phyloP scores from a whole-genome alignment of 2,888 invertebrate genomes.

The Nomada ruficornis region DNA sequence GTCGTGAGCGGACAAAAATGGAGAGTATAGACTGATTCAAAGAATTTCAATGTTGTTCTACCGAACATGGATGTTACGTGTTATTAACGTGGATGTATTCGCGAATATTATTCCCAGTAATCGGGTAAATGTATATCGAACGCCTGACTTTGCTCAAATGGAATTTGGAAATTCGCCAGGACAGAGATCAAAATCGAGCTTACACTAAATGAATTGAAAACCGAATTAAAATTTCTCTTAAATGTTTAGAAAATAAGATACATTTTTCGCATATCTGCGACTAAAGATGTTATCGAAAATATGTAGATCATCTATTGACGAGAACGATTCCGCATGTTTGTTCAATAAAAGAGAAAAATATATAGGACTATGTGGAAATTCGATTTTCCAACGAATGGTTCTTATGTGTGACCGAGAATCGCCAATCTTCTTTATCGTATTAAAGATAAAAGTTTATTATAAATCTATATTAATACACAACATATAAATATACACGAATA shows the following conservation, averaged over 20 bases:
- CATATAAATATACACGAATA: slow-evolving; percentile 42
- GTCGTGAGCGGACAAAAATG: slow-evolving; percentile 6
- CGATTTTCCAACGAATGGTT: slow-evolving; percentile 7
- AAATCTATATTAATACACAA: slow-evolving; percentile 53
- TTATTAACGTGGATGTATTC: slow-evolving; percentile 45
- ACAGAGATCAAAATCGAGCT: slow-evolving; percentile 36
- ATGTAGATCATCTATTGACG: neutral
- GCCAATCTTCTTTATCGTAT: slow-evolving; percentile 25
- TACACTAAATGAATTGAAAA: slow-evolving; percentile 2
- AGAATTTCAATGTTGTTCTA: slow-evolving; percentile 37
- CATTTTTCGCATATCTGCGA: neutral
- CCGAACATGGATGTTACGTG: slow-evolving; percentile 41
- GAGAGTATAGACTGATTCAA: slow-evolving; percentile 51
- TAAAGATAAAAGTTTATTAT: slow-evolving; percentile 62
- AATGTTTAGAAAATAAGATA: slow-evolving; percentile 26
- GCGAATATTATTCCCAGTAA: slow-evolving; percentile 10
- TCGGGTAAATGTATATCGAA: slow-evolving; percentile 25
- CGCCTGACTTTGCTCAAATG: slow-evolving; percentile 65
- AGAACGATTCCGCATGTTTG: slow-evolving; percentile 7
- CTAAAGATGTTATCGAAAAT: slow-evolving; percentile 3
- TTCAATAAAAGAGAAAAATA: slow-evolving; percentile 30
- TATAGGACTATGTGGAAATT: neutral
- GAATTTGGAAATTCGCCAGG: slow-evolving; percentile 9
- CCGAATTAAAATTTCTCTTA: slow-evolving; percentile 1
- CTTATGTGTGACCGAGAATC: neutral